Base-by-base conservation (phyloP, 1,140 invertebrate species). In the Drosophila bipectinata region DNA sequence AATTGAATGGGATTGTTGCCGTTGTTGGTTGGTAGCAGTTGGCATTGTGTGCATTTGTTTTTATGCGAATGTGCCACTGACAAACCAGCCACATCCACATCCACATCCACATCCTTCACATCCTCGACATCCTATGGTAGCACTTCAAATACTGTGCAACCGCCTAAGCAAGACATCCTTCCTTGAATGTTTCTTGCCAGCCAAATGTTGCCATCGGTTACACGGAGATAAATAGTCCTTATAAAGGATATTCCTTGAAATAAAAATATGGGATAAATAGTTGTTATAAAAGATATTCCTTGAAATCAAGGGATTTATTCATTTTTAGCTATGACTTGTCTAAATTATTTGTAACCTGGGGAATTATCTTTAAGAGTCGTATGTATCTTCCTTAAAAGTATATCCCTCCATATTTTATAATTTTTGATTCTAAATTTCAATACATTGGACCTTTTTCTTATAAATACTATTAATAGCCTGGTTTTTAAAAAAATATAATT, bases 171-270 rank as follows among this genome's bases (percentile, higher is more conserved):
- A 88, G 62, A 83, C 83, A 87, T 87, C 83, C 82, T 87, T 87
- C 83, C 83, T 82, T 88, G 79, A 87, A 87, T 72, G 82, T 79
- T 87, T 88, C 83, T 87, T 72, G 83, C 75, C 83, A 88, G 72
- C 74, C 66, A 79, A 88, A 87, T 79, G 81, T 74, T 85, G 55
- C 63, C 54, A 69, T 67, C 41, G 72, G n/a, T 59, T 39, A 55
- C 60, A 64, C 45, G 3, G n/a, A 32, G 21, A 63, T 1, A 62
- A 66, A 41, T 6, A 3, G 4, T 14, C 4, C 3, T 0, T 26
- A 48, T 6, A 32, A 14, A 44, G n/a, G 14, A 12, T 37, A 4
- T 6, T 5, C 1, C 26, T 28, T 28, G 6, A 28, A 28, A 28
- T 28, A 0, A 6, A 28, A 6, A n/a, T n/a, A n/a, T n/a, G n/a